Base-by-base conservation (phyloP, 2,888 invertebrate species). In the Pasiphila rectangulata region DNA sequence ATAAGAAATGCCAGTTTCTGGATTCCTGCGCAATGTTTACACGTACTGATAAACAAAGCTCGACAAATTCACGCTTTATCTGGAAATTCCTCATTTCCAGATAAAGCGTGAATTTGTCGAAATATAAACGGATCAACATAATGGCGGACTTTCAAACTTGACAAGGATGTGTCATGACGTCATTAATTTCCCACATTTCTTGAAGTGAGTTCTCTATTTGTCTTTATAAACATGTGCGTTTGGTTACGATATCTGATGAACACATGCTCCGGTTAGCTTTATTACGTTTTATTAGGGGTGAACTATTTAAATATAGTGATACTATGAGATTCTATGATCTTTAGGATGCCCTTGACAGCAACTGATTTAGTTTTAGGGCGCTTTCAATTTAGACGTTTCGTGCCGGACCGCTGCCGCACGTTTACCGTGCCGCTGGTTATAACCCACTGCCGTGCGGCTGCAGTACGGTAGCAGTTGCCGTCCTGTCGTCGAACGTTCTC, bases 131-230 rank as follows among this genome's bases (percentile, higher is more conserved):
- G 19, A 45, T 34, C 39, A 46, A 29, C 21, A 25, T 12, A 32
- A 37, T 30, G 10, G 32, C 19, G 21, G 23, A 10, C 40, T 34
- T 41, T 29, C 47, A 23, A n/a, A 12, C 20, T 12, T 32, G 47
- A 35, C 30, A 36, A 53, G 54, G 47, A 54, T 48, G 53, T 48
- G 20, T 25, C 12, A 32, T 58, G 58, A 58, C 60, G 60, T 57
- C 53, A 51, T 48, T 40, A 35, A 51, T 54, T 60, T 60, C 58
- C 54, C 60, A 60, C 60, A 58, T 53, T 57, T 44, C 40, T 42
- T 40, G 45, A 46, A 53, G 50, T 30, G 51, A 42, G 41, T 32
- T 37, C 46, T 46, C 46, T 53, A 54, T 51, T 49, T 51, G 55
- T 48, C 32, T 50, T 47, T 27, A n/a, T n/a, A 27, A 36, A 53